Base-by-base conservation (phyloP, 2,888 invertebrate genomes). In the Archaeoteleia sp. region DNA sequence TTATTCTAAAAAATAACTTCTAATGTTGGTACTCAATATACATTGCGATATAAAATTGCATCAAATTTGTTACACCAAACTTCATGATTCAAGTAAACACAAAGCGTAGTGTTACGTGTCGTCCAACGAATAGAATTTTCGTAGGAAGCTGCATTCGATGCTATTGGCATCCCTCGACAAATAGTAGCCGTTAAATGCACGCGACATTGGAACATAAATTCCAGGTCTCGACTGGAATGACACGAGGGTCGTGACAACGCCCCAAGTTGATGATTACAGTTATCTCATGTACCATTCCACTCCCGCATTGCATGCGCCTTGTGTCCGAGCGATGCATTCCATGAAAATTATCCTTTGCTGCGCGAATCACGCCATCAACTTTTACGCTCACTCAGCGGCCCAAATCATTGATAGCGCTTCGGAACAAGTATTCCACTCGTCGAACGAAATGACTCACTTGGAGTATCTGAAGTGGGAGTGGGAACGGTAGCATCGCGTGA, bases 221-320 rank as follows among this genome's bases (percentile, higher is more conserved):
- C 14, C 17, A 23, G 29, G 27, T n/a, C 27, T 51, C 14, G 53
- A 23, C 20, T 32, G 29, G n/a, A 42, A 54, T 54, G 25, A 2
- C 27, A 8, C 27, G 29, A 20, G 25, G 55, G 27, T 37, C 30
- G 29, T 12, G 46, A 34, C 45, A 37, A 37, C 45, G 34, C 35
- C 55, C 55, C 29, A 30, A 40, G 30, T 53, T 53, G 51, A 40
- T 53, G 55, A 45, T 55, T 37, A 55, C 37, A 45, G 55, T 45
- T 55, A 55, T 55, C 55, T 27, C 37, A 15, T 5, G 20, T 20
- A 4, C 20, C 20, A 20, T 37, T 49, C 7, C 37, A 37, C 12
- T 27, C 17, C 37, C 27, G 12, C 23, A 40, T 53, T 30, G 51
- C 40, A 40, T 53, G 51, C 8, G 51, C 27, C 40, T 53, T 2